Conservation (phyloP, 2,888 invertebrate species). For the Polietes domitor region DNA sequence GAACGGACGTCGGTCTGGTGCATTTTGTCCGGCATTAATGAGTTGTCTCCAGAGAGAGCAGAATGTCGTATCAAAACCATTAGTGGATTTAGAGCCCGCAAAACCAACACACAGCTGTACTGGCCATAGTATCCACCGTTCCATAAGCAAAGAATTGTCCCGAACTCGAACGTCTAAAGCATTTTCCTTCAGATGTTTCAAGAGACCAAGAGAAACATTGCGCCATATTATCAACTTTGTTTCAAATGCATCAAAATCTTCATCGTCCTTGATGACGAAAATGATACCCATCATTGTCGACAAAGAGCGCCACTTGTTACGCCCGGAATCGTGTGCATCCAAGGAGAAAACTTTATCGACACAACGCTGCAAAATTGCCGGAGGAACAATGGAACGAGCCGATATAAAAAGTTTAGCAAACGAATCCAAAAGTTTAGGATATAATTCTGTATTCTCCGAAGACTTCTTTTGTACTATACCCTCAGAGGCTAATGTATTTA, state of each 20-base stretch:
- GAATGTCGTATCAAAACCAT: conserved; percentile 72
- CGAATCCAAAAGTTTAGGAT: conserved; percentile 53
- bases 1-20: conserved; percentile 71
- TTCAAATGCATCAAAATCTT: conserved; percentile 73
- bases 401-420: conserved; percentile 68
- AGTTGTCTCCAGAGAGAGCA: conserved; percentile 75
- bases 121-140: conserved; percentile 78
- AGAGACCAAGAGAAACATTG: conserved; percentile 71
- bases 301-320: conserved; percentile 70
- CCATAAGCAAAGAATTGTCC: conserved; percentile 71
- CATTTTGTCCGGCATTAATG: conserved; percentile 72
- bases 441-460: conserved; percentile 53
- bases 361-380: conserved; percentile 72
- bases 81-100: conserved; percentile 68
- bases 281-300: conserved; percentile 70
- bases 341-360: conserved; percentile 70
- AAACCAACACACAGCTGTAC: conserved; percentile 72
- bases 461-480: conserved; percentile 63
- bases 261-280: conserved; percentile 72
- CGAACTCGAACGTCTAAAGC: conserved; percentile 71
- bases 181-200: conserved; percentile 71
- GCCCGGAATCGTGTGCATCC: conserved; percentile 66
- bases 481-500: conserved; percentile 71
- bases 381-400: conserved; percentile 70
- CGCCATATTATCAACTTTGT: conserved; percentile 76